Conservation (phyloP, 2,113 vertebrate genomes). For the Limnothrissa miodon region DNA sequence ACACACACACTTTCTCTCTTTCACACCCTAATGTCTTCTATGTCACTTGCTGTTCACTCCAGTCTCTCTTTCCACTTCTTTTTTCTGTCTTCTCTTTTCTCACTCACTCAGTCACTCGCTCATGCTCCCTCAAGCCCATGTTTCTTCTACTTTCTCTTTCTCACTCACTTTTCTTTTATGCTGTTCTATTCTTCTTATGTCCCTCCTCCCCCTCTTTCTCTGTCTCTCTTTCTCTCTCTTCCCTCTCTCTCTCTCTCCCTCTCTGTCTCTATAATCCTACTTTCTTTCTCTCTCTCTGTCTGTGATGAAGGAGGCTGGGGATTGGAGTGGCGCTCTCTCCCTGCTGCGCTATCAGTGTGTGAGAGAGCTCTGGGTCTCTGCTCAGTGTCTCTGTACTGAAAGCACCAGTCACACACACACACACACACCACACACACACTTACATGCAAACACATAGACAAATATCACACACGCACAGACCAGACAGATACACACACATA, state of each 20-base stretch:
- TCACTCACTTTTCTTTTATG: background rate
- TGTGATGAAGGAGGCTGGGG: conserved; percentile 10
- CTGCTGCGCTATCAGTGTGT: conserved; percentile 50
- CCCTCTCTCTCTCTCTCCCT: conserved; percentile 28
- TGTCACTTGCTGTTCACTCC: background rate
- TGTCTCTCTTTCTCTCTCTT: background rate
- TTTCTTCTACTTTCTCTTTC: background rate
- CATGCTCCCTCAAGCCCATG: background rate
- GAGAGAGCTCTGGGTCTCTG: conserved; percentile 40
- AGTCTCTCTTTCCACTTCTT: background rate
- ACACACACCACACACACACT: background rate
- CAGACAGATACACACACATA: background rate
- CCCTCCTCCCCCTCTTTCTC: conserved; percentile 21
- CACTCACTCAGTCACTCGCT: background rate
- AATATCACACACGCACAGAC: background rate
- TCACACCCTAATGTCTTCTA: background rate
- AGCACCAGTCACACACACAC: conserved; percentile 13
- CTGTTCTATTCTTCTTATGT: background rate
- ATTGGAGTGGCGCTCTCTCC: conserved; percentile 50
- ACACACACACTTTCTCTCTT: background rate
- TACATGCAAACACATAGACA: background rate
- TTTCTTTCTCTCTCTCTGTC: conserved; percentile 10
- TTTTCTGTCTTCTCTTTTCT: background rate
- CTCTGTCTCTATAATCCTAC: conserved; percentile 23
- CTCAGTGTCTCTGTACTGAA: conserved; percentile 31